These are phyloP conservation scores for Atopsyche davidsoni DNA, from an alignment of 1,140 invertebrate genomes.

Conservation along the genomic window DNA sequence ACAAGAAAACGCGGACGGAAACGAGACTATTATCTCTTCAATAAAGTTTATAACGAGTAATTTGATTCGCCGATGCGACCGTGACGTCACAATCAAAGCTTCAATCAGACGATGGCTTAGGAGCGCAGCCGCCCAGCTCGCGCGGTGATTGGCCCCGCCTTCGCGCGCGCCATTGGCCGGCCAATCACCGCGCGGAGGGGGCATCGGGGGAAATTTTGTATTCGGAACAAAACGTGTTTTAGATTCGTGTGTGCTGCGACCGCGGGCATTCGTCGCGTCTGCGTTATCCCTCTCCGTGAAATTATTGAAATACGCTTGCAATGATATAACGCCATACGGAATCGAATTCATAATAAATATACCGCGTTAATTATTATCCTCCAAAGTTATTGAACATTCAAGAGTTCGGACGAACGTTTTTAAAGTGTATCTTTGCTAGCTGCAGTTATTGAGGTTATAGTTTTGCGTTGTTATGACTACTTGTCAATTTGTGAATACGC, in stretches of 20 bases:
- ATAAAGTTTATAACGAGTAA: constrained; percentile 23
- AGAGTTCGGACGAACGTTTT: too few species aligned
- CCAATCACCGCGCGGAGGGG: constrained; percentile 12
- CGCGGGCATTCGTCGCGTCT: constrained; percentile 1
- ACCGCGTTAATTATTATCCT: too few species aligned
- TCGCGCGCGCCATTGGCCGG: constrained; percentile 18
- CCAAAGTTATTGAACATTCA: too few species aligned
- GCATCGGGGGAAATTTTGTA: constrained; percentile 17
- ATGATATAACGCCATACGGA: too few species aligned
- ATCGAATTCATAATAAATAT: too few species aligned
- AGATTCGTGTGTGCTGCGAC: constrained; percentile 16
- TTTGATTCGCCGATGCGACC: constrained; percentile 18
- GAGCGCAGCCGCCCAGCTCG: constrained; percentile 9
- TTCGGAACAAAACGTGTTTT: constrained; percentile 23
- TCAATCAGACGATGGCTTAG: constrained; percentile 18
- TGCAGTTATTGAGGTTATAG: too few species aligned
- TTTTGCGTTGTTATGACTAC: too few species aligned
- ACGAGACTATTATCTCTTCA: too few species aligned
- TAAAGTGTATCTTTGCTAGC: too few species aligned
- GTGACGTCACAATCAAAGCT: constrained; percentile 23
- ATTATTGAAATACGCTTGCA: too few species aligned
- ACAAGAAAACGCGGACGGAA: too few species aligned
- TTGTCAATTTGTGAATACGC: too few species aligned
- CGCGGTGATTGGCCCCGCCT: constrained; percentile 18
- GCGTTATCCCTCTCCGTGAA: neutral